Percentiles rank a stretch among this genome's conserved stretches.
Conservation (phyloP, 2,797 vertebrate species). For the Artibeus lituratus region DNA sequence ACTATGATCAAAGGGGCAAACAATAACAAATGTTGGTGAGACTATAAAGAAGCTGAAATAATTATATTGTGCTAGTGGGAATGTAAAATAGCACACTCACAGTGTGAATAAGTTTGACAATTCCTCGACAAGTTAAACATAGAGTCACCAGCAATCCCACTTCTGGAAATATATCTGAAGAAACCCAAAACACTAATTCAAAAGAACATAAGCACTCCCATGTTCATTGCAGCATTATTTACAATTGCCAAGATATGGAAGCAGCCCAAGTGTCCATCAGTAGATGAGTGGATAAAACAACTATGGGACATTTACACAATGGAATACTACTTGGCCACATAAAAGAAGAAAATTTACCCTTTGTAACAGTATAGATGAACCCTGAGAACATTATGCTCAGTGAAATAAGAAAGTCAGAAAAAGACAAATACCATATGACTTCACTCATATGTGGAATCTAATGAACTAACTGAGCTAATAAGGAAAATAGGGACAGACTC, state of each 20-base stretch:
- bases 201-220: background rate
- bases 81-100: background rate
- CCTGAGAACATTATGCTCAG: background rate
- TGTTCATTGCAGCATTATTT: background rate
- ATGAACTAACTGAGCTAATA: background rate
- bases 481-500: background rate
- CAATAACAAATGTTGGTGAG: background rate
- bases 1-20: background rate
- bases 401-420: background rate
- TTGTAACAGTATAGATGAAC: background rate
- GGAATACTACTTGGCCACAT: background rate
- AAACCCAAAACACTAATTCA: background rate
- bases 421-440: background rate
- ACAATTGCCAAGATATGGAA: background rate
- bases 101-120: background rate
- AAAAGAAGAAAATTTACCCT: background rate
- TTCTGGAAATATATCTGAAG: background rate
- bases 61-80: background rate
- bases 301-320: background rate
- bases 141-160: background rate
- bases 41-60: background rate
- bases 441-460: background rate
- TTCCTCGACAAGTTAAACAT: background rate
- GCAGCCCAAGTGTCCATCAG: background rate
- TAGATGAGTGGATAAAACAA: background rate